These are phyloP conservation scores for Hydropsyche tenuis DNA, from an alignment of 1,140 invertebrate genomes.

Conservation along the genomic window DNA sequence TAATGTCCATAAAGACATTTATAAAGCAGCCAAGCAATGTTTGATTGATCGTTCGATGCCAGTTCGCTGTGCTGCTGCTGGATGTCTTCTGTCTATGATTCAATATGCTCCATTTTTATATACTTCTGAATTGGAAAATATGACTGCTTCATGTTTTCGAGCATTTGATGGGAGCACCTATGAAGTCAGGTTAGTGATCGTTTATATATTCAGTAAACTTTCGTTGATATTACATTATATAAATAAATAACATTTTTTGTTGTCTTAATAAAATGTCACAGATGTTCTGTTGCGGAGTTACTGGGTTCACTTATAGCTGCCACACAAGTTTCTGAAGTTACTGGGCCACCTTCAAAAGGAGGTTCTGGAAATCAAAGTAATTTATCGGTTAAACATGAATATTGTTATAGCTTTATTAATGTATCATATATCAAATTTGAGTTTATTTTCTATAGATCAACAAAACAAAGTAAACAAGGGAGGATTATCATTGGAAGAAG, in stretches of 20 bases:
- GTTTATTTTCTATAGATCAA: slow-evolving; percentile 57
- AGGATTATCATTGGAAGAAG: slow-evolving; percentile 86
- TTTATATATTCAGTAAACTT: background rate
- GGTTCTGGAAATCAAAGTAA: slow-evolving; percentile 35
- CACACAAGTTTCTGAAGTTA: slow-evolving; percentile 73
- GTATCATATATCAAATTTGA: slow-evolving; percentile 11
- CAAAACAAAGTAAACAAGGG: slow-evolving; percentile 58
- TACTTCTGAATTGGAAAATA: slow-evolving; percentile 87
- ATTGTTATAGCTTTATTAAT: slow-evolving; percentile 8
- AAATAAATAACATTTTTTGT: background rate
- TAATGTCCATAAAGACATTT: slow-evolving; percentile 91
- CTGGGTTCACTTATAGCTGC: slow-evolving; percentile 86
- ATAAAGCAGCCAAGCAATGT: slow-evolving; percentile 85
- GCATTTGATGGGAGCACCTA: slow-evolving; percentile 94
- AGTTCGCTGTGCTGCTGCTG: slow-evolving; percentile 86
- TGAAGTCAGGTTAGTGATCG: slow-evolving; percentile 72
- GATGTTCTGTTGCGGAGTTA: slow-evolving; percentile 87
- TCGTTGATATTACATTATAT: background rate
- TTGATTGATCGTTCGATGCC: slow-evolving; percentile 90
- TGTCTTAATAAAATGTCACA: slow-evolving; percentile 40
- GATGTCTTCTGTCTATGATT: slow-evolving; percentile 90
- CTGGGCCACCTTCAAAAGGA: slow-evolving; percentile 56
- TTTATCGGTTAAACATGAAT: too few species aligned
- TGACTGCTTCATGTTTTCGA: slow-evolving; percentile 88
- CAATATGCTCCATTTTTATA: slow-evolving; percentile 88